Conservation (phyloP, 2,888 invertebrate genomes). For the Aspidiotus rigidus region DNA sequence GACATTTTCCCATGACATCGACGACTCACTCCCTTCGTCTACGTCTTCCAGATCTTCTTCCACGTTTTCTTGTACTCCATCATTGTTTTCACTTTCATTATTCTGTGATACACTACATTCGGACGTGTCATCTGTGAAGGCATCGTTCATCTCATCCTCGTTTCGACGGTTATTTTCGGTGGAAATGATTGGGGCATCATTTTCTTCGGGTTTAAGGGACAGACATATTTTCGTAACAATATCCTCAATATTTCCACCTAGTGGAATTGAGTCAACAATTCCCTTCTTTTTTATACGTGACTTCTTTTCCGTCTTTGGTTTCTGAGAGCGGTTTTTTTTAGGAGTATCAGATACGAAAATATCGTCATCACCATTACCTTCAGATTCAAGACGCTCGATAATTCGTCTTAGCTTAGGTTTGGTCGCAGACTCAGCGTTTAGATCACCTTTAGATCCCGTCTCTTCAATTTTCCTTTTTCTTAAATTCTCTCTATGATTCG, state of each 20-base stretch:
- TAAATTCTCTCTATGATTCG: conserved; percentile 26
- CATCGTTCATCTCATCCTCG: no score
- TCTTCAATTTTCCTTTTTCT: conserved; percentile 23
- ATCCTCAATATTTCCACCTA: no score
- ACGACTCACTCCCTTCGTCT: no score
- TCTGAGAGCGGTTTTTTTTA: not conserved
- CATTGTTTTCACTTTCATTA: not conserved
- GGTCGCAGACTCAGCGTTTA: not conserved
- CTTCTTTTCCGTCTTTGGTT: no score
- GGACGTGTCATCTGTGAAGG: no score
- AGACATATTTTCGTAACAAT: no score
- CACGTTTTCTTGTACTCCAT: not conserved
- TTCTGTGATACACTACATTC: not conserved
- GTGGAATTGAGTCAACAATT: no score
- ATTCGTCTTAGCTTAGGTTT: conserved; percentile 9
- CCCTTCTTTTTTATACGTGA: no score
- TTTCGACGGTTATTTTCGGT: no score
- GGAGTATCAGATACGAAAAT: conserved; percentile 5
- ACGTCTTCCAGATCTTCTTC: not conserved
- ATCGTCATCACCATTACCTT: conserved; percentile 19
- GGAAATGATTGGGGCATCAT: no score
- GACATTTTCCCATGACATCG: not conserved
- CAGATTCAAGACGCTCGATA: not conserved
- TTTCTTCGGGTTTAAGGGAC: no score
- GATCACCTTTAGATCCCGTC: not conserved